phyloP scores from a whole-genome alignment of 2,113 vertebrate species.

The Melierax canorus region DNA sequence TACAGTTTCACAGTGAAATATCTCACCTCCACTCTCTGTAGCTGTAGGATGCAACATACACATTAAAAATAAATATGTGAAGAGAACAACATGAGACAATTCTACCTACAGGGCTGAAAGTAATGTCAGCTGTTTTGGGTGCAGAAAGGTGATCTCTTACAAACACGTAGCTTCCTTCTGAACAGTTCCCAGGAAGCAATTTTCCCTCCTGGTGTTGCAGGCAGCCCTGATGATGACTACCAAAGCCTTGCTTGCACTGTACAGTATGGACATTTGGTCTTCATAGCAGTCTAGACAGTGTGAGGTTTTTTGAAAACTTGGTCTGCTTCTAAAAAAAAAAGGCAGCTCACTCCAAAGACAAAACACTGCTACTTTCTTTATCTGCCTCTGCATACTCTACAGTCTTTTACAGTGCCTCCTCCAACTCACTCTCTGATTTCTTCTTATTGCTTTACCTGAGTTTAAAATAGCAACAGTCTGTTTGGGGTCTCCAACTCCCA shows the following conservation, averaged over 20 bases:
- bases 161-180: rapidly evolving
- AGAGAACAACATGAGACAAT: not conserved
- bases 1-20: not conserved
- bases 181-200: too few species aligned
- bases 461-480: not conserved
- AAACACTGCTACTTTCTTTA: not conserved
- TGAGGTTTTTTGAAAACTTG: not conserved
- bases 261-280: not conserved
- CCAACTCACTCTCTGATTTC: not conserved
- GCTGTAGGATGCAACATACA: not conserved
- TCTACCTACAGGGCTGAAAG: not conserved
- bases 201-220: not conserved
- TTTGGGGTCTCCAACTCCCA: not conserved
- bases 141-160: not conserved
- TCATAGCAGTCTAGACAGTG: not conserved
- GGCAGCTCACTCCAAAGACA: not conserved
- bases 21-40: not conserved
- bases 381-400: not conserved
- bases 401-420: not conserved
- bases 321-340: not conserved
- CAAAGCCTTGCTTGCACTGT: not conserved
- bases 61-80: not conserved
- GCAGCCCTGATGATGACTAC: not conserved
- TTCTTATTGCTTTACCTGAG: not conserved
- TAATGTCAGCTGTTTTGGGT: not conserved